Evolutionary conservation across 23 tunicate genomes (phyloP), one percentile per base, ranked within the genome.

Genomic region (Ascidia mentula): DNA sequence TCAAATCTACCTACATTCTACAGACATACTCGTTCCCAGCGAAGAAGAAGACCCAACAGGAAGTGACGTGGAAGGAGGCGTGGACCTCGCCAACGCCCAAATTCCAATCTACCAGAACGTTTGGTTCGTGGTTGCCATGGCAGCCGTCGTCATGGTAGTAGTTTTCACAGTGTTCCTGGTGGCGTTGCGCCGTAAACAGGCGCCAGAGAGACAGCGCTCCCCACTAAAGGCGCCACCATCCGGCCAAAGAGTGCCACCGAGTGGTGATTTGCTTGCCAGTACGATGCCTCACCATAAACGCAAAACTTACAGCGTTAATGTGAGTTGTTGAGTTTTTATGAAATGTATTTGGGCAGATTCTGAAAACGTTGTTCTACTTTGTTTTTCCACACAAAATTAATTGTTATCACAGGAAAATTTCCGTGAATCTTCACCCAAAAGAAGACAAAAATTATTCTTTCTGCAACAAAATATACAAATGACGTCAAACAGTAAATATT

Each of bases 71-170:
- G 36, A 12, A 15, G 45, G 36, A 8, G 37, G 69, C 35, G 24
- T 69, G 0, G 77, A 42, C 45, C 73, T 84, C 28, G 32, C 77
- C n/a, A 32, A 82, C 31, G 74, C 89, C 36, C 60, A 72, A 18
- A 75, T 75, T 36, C 92, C 97, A 37, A 72, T 87, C 40, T 92
- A 86, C 40, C 80, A 87, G 37, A 69, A 78, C 34, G 79, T 74
- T 36, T 87, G 92, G 91, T 92, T 92, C 60, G 71, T 83, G 8
- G 72, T 90, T 69, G 86, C 75, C 35, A 39, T 83, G 46, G 85
- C 83, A 0, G 32, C 83, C 36, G 80, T 72, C 6, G 71, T 46
- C 71, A 82, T 92, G 77, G 45, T 92, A 45, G 33, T 92, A 40
- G 26, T 80, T 38, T 84, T 86, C 37, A 53, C 76, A 6, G 74